Base-by-base conservation (phyloP, 2,797 vertebrate genomes). In the Chanos chanos region DNA sequence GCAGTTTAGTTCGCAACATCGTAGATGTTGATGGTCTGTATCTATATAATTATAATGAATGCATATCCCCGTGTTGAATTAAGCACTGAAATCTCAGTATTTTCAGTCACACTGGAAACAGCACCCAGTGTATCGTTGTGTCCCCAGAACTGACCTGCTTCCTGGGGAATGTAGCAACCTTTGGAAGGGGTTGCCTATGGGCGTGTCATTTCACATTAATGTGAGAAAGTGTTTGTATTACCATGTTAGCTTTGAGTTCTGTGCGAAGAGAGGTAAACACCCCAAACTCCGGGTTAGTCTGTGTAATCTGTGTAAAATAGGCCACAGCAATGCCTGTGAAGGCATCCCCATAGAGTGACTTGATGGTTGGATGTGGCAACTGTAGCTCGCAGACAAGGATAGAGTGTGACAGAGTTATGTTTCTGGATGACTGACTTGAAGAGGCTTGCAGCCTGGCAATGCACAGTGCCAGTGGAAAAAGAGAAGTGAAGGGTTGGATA, bases 171-270 rank as follows among this genome's bases (percentile, higher is more conserved):
- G 30, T 49, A 44, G 61, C 24, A 12, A 25, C 49, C 63, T 51
- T 58, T 18, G 12, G 13, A 27, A 48, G 37, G 65, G 8, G 18
- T 51, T 25, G 44, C 36, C 50, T 4, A 19, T 61, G 40, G 33
- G 61, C 10, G 27, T 70, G 67, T 57, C 63, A 73, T 52, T 39
- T 15, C 58, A 34, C 52, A 61, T 61, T 65, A 73, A 18, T 44
- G 24, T 28, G 34, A 53, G 7, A 55, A 47, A 16, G 28, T 53
- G 19, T 30, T n/a, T n/a, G n/a, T n/a, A n/a, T n/a, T n/a, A n/a
- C 25, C 53, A 22, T 9, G 12, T 13, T 53, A 33, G 7, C 21
- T 31, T 21, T 15, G 30, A 13, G 18, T 44, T 22, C 6, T 5
- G 3, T 16, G 6, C 4, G 22, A 18, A 18, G 2, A n/a, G 36